These are phyloP conservation scores for Spatula clypeata DNA, from an alignment of 2,797 vertebrate species.

Conservation along the genomic window DNA sequence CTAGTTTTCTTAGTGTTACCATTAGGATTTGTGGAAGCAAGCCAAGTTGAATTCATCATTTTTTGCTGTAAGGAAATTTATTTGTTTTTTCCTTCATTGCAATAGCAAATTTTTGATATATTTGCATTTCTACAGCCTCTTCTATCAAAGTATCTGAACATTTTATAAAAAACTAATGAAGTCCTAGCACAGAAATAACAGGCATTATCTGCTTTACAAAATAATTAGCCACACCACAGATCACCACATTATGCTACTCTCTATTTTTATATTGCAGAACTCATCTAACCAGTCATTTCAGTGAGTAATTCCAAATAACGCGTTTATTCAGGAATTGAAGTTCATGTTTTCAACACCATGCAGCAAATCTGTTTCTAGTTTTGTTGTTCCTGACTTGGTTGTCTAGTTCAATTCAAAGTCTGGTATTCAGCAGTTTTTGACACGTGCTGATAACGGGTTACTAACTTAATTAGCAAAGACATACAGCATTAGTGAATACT, in stretches of 20 bases:
- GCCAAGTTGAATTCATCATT: neutral
- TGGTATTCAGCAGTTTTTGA: neutral
- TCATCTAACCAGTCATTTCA: neutral
- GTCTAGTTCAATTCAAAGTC: neutral
- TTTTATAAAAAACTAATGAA: neutral
- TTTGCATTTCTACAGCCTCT: neutral
- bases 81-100: neutral
- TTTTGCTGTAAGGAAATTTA: neutral
- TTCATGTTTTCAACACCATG: neutral
- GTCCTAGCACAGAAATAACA: neutral
- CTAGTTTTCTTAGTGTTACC: neutral
- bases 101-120: neutral
- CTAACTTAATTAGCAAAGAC: neutral
- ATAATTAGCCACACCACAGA: neutral
- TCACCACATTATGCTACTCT: neutral
- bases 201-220: no score
- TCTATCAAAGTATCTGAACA: neutral
- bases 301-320: neutral
- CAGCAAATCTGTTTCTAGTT: neutral
- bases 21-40: neutral
- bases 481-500: neutral
- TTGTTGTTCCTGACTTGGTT: neutral
- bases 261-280: neutral
- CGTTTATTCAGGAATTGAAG: neutral
- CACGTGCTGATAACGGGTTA: neutral